These are phyloP conservation scores for Elgaria multicarinata DNA, from an alignment of 2,113 vertebrate species.

Conservation along the genomic window DNA sequence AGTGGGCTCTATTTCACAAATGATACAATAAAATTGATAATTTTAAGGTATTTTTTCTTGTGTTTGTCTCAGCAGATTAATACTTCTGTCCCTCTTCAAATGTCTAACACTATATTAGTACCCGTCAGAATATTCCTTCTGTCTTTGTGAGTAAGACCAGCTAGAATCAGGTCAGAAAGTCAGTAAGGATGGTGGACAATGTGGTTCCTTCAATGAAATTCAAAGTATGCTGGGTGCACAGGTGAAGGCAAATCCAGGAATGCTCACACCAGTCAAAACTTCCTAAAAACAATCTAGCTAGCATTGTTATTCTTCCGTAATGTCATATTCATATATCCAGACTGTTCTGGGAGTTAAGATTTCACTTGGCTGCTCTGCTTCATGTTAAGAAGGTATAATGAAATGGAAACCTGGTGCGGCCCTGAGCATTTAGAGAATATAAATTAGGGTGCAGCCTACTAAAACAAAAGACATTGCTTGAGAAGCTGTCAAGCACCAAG, in stretches of 20 bases:
- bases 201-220: not conserved
- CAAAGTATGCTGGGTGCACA: not conserved
- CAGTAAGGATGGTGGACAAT: not conserved
- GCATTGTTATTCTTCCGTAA: slow-evolving; percentile 1
- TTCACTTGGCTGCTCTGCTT: slow-evolving; percentile 2
- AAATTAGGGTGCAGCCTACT: slow-evolving; percentile 54
- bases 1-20: too few relatives aligned
- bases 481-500: slow-evolving; percentile 58
- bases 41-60: too few relatives aligned
- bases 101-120: too few relatives aligned
- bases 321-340: not conserved
- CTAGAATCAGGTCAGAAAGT: not conserved
- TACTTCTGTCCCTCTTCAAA: too few relatives aligned
- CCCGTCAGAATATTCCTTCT: too few relatives aligned
- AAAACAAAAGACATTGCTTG: slow-evolving; percentile 43
- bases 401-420: slow-evolving; percentile 31
- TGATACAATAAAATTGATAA: too few relatives aligned
- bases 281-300: not conserved
- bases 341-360: not conserved
- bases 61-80: too few relatives aligned
- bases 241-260: not conserved
- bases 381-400: slow-evolving; percentile 24
- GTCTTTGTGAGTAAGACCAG: not conserved
- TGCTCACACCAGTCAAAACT: not conserved
- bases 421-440: slow-evolving; percentile 38